phyloP scores from a whole-genome alignment of 2,888 invertebrate species.

The Acanthoscelides obtectus region DNA sequence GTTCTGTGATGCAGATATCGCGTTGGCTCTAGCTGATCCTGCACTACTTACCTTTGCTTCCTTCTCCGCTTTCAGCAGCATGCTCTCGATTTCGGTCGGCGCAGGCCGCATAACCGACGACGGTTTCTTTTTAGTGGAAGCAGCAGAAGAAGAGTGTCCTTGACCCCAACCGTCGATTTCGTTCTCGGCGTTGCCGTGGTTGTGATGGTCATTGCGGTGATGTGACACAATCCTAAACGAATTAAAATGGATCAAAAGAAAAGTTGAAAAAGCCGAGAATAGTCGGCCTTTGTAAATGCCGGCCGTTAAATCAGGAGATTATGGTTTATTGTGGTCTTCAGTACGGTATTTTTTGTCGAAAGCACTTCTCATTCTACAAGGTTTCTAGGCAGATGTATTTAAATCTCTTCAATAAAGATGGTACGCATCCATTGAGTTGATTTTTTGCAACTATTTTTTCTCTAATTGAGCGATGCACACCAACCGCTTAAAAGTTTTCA shows the following conservation, averaged over 20 bases:
- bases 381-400: no score
- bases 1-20: not conserved
- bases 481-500: no score
- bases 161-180: slow-evolving; percentile 63
- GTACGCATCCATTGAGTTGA: no score
- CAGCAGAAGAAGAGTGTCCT: slow-evolving; percentile 37
- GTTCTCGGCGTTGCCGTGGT: slow-evolving; percentile 51
- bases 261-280: not conserved
- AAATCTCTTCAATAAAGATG: no score
- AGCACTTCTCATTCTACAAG: no score
- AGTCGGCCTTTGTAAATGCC: not conserved
- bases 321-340: not conserved
- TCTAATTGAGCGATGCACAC: no score
- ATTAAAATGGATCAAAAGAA: not conserved
- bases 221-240: not conserved
- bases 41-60: slow-evolving; percentile 54
- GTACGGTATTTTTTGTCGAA: not conserved
- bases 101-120: slow-evolving; percentile 29
- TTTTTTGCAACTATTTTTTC: no score
- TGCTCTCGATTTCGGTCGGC: slow-evolving; percentile 49
- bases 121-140: slow-evolving; percentile 27
- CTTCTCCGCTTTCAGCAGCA: slow-evolving; percentile 53
- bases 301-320: not conserved
- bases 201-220: slow-evolving; percentile 29
- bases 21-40: not conserved